Conservation (phyloP, 2,113 vertebrate genomes). For the Scophthalmus maximus region DNA sequence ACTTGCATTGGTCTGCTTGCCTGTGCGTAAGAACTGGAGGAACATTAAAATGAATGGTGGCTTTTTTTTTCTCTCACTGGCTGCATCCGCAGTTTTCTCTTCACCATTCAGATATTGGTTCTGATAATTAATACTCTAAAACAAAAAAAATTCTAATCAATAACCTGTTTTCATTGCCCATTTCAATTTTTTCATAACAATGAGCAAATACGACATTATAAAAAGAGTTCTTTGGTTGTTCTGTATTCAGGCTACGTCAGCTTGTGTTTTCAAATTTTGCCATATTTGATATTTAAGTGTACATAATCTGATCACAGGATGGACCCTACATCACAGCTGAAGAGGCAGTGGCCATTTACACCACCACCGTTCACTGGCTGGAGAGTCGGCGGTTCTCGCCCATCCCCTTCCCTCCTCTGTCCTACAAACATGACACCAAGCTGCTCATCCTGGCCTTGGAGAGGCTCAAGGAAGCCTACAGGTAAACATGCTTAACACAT, state of each 20-base stretch:
- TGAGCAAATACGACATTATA: too few species aligned
- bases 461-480: conserved; percentile 99
- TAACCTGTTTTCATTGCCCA: too few species aligned
- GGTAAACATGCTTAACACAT: conserved; percentile 76
- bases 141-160: background rate
- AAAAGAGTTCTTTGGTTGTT: too few species aligned
- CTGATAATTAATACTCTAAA: background rate
- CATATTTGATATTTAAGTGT: background rate
- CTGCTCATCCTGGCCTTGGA: conserved; percentile 96
- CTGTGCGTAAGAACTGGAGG: conserved; percentile 71
- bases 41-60: conserved; percentile 64
- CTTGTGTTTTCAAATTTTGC: background rate
- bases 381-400: conserved; percentile 98
- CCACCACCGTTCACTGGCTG: conserved; percentile 99
- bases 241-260: background rate
- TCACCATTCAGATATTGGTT: conserved; percentile 48
- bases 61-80: conserved; percentile 10
- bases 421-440: conserved; percentile 99
- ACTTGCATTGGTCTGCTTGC: conserved; percentile 70
- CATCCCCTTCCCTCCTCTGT: conserved; percentile 96
- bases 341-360: conserved; percentile 99
- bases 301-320: conserved; percentile 83
- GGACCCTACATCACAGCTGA: conserved; percentile 99
- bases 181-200: too few species aligned
- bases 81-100: conserved; percentile 55